Base-by-base conservation (phyloP, 2,888 invertebrate genomes). In the Parapristionchus giblindavisi region DNA sequence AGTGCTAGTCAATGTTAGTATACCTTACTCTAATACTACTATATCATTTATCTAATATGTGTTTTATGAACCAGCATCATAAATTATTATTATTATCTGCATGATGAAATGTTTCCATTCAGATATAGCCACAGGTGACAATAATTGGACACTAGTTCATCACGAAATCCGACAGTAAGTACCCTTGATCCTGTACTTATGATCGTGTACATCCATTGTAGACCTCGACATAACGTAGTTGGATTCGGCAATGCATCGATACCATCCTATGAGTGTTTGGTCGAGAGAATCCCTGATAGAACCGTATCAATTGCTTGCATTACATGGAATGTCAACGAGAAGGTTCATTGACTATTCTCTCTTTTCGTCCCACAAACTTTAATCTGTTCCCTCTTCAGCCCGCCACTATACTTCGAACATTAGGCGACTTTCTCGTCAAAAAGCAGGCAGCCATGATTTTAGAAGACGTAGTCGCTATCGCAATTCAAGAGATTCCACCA, bases 401-500 rank as follows among this genome's bases (percentile, higher is more conserved):
- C 2, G 78, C 63, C 1, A 79, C 79, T 43, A 76, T 80, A 40
- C 73, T 81, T 2, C 66, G 73, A 17, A 76, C 77, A 68, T 63
- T 80, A 11, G 76, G 77, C 1, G 54, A 70, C 24, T 60, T 52
- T 32, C 60, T 43, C 27, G 14, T 75, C 60, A 76, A 78, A 80
- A 75, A 61, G 75, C 74, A 34, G 75, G 66, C 78, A 70, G 51
- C 58, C 77, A 75, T 43, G 72, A 80, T 80, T 27, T 68, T 85
- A 52, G 85, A 81, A 21, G 85, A 85, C 36, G 70, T 86, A 0
- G 72, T 86, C 17, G 82, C 83, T 48, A 79, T 86, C 11, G 84
- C 85, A 0, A 65, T 86, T 38, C 86, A 86, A 63, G 86, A 86
- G 68, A 80, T 86, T 27, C 85, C 86, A 2, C 75, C 86, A 0